Base-by-base conservation (phyloP, 2,113 vertebrate species). In the Capricornis sumatraensis region DNA sequence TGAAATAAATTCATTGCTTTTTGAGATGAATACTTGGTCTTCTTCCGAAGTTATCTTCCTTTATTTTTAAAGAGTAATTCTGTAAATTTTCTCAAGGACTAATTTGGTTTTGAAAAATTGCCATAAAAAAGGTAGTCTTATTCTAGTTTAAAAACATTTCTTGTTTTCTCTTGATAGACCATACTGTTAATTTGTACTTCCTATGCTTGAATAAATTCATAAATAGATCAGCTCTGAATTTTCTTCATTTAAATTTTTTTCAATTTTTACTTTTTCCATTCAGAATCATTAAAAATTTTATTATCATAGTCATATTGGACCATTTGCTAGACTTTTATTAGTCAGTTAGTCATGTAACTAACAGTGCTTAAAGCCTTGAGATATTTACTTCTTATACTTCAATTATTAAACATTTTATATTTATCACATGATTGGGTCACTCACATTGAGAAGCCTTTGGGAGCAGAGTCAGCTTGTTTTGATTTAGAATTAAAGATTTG, bases 211-310 rank as follows among this genome's bases (percentile, higher is more conserved):
- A 60, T 58, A 52, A 76, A 90, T 87, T 89, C 25, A 30, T 36
- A 87, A 87, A 47, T 91, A 92, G 55, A 43, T 92, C 47, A 89
- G 14, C n/a, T 79, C 19, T 71, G 83, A 45, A 64, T 94, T 82
- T 96, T 85, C 16, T 76, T 53, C 33, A 25, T 53, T 83, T 36
- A 25, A 52, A 8, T 55, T n/a, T 83, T 55, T 83, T 83, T 36
- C 33, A 40, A 33, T 89, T 82, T 96, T 88, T 11, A 76, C 40
- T 88, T 95, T 92, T 50, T 79, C 43, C 11, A 84, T 84, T 96
- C 23, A 94, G 25, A 94, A 47, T 60, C 28, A 84, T 88, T 53
- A 57, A 60, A 89, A 16, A 81, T 95, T 96, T 96, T 95, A 67
- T 93, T 84, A 45, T 78, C 9, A 43, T n/a, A 60, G 55, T 95